Base-by-base conservation (phyloP, 2,888 invertebrate species). In the Melitaea athalia region DNA sequence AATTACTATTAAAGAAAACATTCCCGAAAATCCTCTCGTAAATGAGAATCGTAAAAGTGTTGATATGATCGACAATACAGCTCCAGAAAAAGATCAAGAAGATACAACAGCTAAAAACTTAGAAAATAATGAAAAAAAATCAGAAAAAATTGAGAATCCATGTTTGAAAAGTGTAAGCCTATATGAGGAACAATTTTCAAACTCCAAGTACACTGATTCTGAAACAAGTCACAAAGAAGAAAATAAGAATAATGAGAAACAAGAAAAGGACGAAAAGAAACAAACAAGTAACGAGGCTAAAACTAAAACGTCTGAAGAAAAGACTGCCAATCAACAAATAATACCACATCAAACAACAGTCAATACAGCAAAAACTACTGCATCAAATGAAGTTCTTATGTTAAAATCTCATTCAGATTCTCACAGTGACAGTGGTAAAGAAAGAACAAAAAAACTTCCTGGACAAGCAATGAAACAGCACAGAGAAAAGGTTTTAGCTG, bases 131-230 rank as follows among this genome's bases (percentile, higher is more conserved):
- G 72, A 69, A 17, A 74, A 70, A 43, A 67, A 60, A 8, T 11
- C 43, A 5, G n/a, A 64, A 7, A 59, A 71, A 49, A 43, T 71
- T n/a, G 73, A 72, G 67, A 91, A 90, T 59, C 87, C 87, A 4
- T 89, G 89, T 71, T 79, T 88, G 24, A 80, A 87, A 77, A 89
- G 85, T 74, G 84, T 89, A 11, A 91, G 85, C 75, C 77, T 90
- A 43, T 89, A 79, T 77, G 85, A 79, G 33, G 87, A 88, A 74
- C 82, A 85, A 68, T 85, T 86, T 55, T 82, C 83, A 38, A 78
- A 76, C 38, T 71, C 71, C 2, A 81, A 81, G 73, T 84, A 82
- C 53, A 78, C 72, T 50, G 81, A 84, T 64, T 84, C 83, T 1
- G 85, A 85, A 15, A 53, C 43, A 33, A 71, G 59, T 33, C 31